Evolutionary conservation across 2,113 vertebrate genomes (phyloP), one percentile per base, ranked within the genome.

Genomic region (Vidua chalybeata): DNA sequence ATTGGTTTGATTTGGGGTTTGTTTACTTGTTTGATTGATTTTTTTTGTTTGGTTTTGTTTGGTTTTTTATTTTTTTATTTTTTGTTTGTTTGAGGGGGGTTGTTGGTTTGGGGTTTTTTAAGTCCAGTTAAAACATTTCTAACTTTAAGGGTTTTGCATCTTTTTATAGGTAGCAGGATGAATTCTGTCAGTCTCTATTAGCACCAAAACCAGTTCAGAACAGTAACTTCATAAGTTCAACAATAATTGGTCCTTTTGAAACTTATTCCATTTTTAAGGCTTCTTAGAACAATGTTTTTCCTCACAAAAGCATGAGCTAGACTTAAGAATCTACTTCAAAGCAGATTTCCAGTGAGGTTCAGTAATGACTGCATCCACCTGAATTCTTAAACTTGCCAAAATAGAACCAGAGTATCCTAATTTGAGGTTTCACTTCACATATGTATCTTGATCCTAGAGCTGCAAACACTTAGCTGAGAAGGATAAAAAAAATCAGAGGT

Each of bases 271-370:
- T 95, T 96, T 97, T 98, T 72, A 96, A 95, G 81, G 78, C 90
- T 87, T 94, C 93, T 97, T 94, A 97, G 94, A 98, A 98, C 96
- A 98, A 97, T 81, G 89, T 76, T 93, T 94, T 97, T 96, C 96
- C 95, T 94, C 71, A 98, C 98, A 98, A 98, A 98, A 98, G 97
- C 89, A 94, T 94, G 94, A 96, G 91, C 92, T 97, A 96, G 39
- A 49, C 95, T 98, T 97, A 98, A 98, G 96, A 94, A 98, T 97
- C 96, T 97, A 80, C 94, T 97, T 98, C 96, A 97, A 98, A 98
- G 98, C 90, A 67, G 90, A 97, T 64, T 98, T 94, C 96, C 88
- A 84, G 85, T 82, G 77, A 94, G 64, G 63, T 35, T 73, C 45
- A 95, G 97, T 96, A 98, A 96, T 85, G 84, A 94, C 61, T 89